Conservation (phyloP, 2,888 invertebrate species). For the Bembecia ichneumoniformis region DNA sequence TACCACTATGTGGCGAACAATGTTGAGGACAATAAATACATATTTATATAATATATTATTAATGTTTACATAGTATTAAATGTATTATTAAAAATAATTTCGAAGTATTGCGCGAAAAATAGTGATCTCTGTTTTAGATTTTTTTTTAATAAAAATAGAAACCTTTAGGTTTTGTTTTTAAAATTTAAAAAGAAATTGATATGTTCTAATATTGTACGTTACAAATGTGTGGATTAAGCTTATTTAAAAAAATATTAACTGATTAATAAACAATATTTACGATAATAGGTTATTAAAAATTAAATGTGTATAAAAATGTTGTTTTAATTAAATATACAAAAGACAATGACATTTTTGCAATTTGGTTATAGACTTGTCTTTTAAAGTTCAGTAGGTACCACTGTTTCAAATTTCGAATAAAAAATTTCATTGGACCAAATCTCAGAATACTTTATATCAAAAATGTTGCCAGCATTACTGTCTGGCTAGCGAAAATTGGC, state of each 20-base stretch:
- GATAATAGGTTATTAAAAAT: no score
- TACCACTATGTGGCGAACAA: not conserved
- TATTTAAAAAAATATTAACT: conserved; percentile 21
- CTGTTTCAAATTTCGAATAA: no score
- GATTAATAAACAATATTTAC: no score
- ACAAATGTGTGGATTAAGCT: conserved; percentile 17
- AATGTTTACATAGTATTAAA: not conserved
- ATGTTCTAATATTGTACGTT: conserved; percentile 55
- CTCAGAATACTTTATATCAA: no score
- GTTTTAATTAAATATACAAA: no score
- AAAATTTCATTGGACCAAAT: no score
- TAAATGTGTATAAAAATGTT: no score
- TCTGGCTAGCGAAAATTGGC: no score
- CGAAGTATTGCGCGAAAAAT: not conserved
- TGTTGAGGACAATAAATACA: not conserved
- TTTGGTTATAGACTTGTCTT: no score
- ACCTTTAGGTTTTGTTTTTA: conserved; percentile 24
- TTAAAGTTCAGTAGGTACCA: no score
- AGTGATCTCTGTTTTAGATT: not conserved
- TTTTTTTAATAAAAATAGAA: conserved; percentile 47
- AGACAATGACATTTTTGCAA: no score
- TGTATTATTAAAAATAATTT: conserved; percentile 1
- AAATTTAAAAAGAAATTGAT: conserved; percentile 42
- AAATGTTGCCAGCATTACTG: no score
- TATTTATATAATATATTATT: not conserved